These are phyloP conservation scores for Pteronura brasiliensis DNA, from an alignment of 2,113 vertebrate species.

Conservation along the genomic window DNA sequence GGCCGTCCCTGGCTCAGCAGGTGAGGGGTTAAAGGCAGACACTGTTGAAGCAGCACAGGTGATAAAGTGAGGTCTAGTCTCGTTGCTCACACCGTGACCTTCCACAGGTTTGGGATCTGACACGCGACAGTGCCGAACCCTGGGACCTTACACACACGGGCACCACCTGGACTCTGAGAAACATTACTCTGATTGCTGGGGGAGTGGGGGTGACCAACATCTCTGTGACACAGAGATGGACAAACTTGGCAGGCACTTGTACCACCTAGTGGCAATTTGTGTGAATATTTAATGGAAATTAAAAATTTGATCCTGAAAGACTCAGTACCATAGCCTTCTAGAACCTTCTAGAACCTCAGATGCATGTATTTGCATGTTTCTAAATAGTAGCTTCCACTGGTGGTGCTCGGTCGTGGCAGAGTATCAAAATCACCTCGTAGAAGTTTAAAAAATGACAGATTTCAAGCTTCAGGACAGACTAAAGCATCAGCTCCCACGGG, in stretches of 20 bases:
- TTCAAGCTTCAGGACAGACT: neutral
- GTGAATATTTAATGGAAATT: neutral
- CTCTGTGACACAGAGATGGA: neutral
- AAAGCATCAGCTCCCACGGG: neutral
- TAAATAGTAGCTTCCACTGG: neutral
- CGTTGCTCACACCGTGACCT: neutral
- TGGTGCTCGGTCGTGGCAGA: neutral
- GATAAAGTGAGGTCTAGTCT: neutral
- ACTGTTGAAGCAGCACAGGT: neutral
- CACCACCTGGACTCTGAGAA: neutral
- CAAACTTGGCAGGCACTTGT: neutral
- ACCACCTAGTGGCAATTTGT: slow-evolving; percentile 25
- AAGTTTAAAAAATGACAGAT: neutral
- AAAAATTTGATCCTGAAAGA: neutral
- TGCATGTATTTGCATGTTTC: neutral
- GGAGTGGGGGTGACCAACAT: no score
- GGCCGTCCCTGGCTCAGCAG: neutral
- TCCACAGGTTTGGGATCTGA: neutral
- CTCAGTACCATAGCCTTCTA: neutral
- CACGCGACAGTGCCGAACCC: neutral
- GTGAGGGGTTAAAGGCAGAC: neutral
- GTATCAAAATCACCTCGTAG: neutral
- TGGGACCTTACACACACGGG: neutral
- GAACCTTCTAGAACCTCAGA: neutral
- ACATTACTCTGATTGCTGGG: neutral